These are phyloP conservation scores for Salvelinus alpinus DNA, from an alignment of 2,113 vertebrate species.

Conservation along the genomic window DNA sequence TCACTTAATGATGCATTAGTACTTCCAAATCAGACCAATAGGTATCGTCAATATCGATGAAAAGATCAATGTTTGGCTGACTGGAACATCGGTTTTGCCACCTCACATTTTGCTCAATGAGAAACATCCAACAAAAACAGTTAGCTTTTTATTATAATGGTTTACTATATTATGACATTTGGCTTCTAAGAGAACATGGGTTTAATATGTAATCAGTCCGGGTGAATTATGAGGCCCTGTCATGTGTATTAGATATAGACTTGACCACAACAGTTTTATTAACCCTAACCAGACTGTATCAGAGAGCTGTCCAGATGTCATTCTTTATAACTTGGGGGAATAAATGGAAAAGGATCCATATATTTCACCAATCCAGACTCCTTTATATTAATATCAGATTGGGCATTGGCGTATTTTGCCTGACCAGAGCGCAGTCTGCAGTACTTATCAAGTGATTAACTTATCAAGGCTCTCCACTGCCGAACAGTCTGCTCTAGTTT, in stretches of 20 bases:
- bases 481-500: slow-evolving; percentile 26
- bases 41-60: not conserved
- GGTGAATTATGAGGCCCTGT: not conserved
- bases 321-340: not conserved
- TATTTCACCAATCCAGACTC: not conserved
- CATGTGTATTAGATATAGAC: not conserved
- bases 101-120: too few relatives aligned
- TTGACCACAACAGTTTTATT: not conserved
- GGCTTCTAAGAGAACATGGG: not conserved
- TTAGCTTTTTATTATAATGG: too few relatives aligned
- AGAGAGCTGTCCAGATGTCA: not conserved
- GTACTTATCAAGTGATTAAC: slow-evolving; percentile 23
- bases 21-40: not conserved
- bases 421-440: slow-evolving; percentile 1
- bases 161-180: too few relatives aligned
- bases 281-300: not conserved
- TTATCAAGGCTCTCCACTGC: not conserved
- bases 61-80: not conserved
- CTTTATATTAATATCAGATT: slow-evolving; percentile 3
- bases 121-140: too few relatives aligned
- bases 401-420: not conserved
- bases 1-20: too few relatives aligned
- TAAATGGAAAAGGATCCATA: not conserved
- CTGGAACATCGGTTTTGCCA: not conserved
- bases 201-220: not conserved